Evolutionary conservation across 2,113 vertebrate species (phyloP), one percentile per base, ranked within the genome.

Genomic region (Gambusia affinis): DNA sequence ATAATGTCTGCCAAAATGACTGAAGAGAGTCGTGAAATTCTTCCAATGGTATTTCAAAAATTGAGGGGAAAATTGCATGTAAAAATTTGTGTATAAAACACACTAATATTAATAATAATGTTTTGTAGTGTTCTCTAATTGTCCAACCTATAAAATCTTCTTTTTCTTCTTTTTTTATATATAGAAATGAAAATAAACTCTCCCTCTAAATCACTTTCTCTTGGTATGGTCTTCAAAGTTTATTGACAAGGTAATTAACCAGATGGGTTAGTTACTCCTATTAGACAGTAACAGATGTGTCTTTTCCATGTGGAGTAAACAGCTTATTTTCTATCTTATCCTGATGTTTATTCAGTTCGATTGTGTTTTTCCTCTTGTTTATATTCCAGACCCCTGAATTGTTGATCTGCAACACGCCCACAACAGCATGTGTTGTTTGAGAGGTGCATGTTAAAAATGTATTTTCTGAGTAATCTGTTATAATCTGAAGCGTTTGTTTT

Each of bases 241-340:
- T 87, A 86, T 80, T 87, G 84, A 84, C 85, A 83, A 85, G 86
- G 51, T 85, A 90, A 91, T 90, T 91, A 88, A 66, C 89, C 91
- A 92, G 86, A 92, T 90, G 87, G 84, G 89, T 77, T 37, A 37
- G 35, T 37, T 37, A 76, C 63, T 64, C 37, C 73, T 80, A 78
- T 69, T 78, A 73, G 14, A 75, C 64, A 60, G 60, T 64, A 73
- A 30, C 14, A 65, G 80, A 72, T 44, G 2, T 33, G 7, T 35
- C 28, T 24, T 64, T 33, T 61, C 62, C 3, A 27, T 60, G 63
- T 72, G 67, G 22, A 72, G 15, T 31, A 78, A 44, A 15, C 69
- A 54, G 5, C 15, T 37, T 8, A 24, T 54, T 28, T 37, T 37
- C 10, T 37, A 11, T 37, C 35, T 37, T 12, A 11, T 37, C 35